Evolutionary conservation across 2,113 vertebrate species (phyloP).

Genomic region (Nicator chloris): DNA sequence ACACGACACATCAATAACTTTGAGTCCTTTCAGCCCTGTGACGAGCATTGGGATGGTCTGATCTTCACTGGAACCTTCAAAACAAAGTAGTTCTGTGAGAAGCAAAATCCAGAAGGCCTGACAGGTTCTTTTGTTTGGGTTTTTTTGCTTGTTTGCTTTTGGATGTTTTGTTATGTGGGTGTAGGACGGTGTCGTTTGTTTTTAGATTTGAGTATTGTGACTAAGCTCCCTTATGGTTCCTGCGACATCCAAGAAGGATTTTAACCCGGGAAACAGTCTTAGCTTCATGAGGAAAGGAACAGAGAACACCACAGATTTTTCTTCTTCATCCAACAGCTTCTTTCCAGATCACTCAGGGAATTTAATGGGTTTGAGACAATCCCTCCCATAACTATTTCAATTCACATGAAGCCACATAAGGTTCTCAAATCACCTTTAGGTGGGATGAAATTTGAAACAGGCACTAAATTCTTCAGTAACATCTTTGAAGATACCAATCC

Average conservation of each 20-base stretch:
- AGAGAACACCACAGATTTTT: neutral
- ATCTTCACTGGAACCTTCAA: constrained; percentile 93
- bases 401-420: neutral
- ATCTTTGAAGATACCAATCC: neutral
- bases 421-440: neutral
- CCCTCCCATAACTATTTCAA: neutral
- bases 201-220: neutral
- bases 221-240: neutral
- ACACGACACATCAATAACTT: constrained; percentile 93
- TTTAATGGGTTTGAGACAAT: neutral
- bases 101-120: neutral
- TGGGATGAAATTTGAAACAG: neutral
- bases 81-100: constrained; percentile 20
- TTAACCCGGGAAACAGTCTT: neutral
- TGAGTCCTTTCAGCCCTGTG: constrained; percentile 90
- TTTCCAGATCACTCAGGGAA: neutral
- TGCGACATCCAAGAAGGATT: neutral
- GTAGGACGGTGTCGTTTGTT: accelerated
- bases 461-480: neutral
- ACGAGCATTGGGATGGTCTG: constrained; percentile 96
- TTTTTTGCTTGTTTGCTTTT: neutral
- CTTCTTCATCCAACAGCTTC: neutral
- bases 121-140: neutral
- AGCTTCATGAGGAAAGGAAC: neutral
- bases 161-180: neutral